A percentile compares a stretch with the other conserved stretches of the same genome.
phyloP scores from a whole-genome alignment of 2,888 invertebrate genomes.

The Pachycephus smyrnensis region DNA sequence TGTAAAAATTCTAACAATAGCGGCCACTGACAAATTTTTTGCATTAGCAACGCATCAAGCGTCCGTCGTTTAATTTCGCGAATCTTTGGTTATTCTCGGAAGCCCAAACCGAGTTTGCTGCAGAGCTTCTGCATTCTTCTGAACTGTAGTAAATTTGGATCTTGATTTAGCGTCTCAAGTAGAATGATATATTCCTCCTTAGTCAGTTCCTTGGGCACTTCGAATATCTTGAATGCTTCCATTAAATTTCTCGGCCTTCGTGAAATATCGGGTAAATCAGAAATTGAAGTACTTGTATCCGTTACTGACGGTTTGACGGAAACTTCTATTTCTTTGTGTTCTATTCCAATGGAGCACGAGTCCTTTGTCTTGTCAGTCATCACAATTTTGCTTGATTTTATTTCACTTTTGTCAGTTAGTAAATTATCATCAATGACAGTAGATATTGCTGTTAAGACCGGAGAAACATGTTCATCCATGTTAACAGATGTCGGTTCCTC shows the following conservation, averaged over 20 bases:
- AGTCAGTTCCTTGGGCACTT: constrained; percentile 44
- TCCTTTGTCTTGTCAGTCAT: not conserved
- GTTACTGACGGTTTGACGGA: constrained; percentile 49
- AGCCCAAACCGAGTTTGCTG: constrained; percentile 38
- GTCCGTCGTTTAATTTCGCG: not conserved
- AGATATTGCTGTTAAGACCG: not conserved
- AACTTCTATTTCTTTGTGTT: constrained; percentile 48
- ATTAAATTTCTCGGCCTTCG: not conserved
- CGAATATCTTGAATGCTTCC: constrained; percentile 39
- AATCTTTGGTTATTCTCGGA: constrained; percentile 24
- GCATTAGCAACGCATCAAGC: not conserved
- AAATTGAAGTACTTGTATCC: constrained; percentile 52
- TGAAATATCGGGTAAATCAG: constrained; percentile 36
- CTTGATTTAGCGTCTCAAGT: constrained; percentile 42
- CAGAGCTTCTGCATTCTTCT: constrained; percentile 41
- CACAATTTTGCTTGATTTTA: not conserved
- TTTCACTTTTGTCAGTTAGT: not conserved
- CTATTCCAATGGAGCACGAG: constrained; percentile 34
- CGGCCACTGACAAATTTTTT: constrained; percentile 16
- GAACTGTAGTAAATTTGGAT: constrained; percentile 39
- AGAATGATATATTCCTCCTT: constrained; percentile 46
- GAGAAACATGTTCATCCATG: not conserved
- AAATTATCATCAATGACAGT: not conserved
- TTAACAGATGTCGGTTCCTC: not conserved
- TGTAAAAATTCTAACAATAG: not conserved